Evolutionary conservation across 2,888 invertebrate genomes (phyloP), one percentile per base, ranked within the genome.

Genomic region (Galeopsomyia nigrocyanea): DNA sequence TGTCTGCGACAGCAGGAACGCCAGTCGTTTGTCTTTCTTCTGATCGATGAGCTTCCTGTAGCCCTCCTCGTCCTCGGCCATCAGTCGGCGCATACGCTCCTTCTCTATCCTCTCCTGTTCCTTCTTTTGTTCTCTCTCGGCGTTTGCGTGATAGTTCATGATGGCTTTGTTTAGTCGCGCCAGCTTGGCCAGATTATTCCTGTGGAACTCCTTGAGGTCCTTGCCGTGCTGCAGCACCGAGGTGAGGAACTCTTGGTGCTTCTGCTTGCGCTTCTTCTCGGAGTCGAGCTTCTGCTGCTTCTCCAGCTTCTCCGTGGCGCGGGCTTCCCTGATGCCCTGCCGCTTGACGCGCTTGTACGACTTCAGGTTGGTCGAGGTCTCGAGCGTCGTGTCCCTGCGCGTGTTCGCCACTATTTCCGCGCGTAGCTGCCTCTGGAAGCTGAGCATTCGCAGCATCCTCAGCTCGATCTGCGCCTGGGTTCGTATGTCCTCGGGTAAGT

Each of bases 21-120:
- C 99, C 83, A 99, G 88, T 68, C 99, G 94, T 88, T 98, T 98
- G 88, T 99, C 99, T 91, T 99, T 99, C 92, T 99, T 99, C 87
- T 99, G 98, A 91, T 99, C 99, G 83, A 99, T 99, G 62, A 99
- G 92, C 87, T 99, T 99, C 77, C 99, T 91, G 89, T 99, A 99
- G 75, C 99, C 99, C 86, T 99, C 99, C 89, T 99, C 99, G 88
- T 99, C 99, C 87, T 99, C 99, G 50, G 98, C 97, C 99, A 99
- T 99, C 78, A 99, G 90, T 80, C 98, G 94, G 77, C 98, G 90
- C 97, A 99, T 98, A 91, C 99, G 95, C 87, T 99, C 98, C 84
- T 99, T 99, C 87, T 99, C 99, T 75, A 99, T 97, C 66, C 98
- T 91, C 87, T 99, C 98, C 85, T 99, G 99, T 87, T 99, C 99